Evolutionary conservation across 2,888 invertebrate species (phyloP).

Genomic region (Resseliella maxima): DNA sequence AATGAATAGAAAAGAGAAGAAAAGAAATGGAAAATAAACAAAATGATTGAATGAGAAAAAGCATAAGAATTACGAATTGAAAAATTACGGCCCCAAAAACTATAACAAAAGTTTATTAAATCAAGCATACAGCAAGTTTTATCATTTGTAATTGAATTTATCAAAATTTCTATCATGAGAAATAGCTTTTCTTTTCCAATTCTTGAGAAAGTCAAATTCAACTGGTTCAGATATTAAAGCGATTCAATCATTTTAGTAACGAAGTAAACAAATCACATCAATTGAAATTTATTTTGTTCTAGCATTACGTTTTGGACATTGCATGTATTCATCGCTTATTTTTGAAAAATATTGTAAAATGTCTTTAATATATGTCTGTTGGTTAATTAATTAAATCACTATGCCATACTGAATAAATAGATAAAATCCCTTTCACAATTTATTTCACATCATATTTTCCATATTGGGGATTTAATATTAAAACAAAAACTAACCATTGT

Average conservation of each 20-base stretch:
- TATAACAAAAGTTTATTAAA: slow-evolving; percentile 43
- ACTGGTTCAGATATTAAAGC: background rate
- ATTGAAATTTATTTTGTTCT: no score
- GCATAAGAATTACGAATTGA: slow-evolving; percentile 26
- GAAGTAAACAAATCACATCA: no score
- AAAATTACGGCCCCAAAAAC: slow-evolving; percentile 39
- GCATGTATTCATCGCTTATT: no score
- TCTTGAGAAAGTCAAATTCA: background rate
- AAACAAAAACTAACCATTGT: slow-evolving; percentile 14
- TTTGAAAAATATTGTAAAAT: background rate
- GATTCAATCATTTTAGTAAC: background rate
- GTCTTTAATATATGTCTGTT: no score
- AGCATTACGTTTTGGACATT: no score
- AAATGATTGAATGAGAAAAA: background rate
- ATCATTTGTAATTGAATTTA: slow-evolving; percentile 44
- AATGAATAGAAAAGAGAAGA: background rate
- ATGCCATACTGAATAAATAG: background rate
- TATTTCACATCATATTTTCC: background rate
- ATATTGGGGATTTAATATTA: background rate
- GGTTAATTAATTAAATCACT: background rate
- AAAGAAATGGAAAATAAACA: background rate
- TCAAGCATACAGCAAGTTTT: slow-evolving; percentile 14
- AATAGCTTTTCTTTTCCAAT: background rate
- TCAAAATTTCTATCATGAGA: slow-evolving; percentile 3
- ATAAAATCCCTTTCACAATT: slow-evolving; percentile 5